Conservation (phyloP, 1,140 invertebrate species). For the Oppia nitens region DNA sequence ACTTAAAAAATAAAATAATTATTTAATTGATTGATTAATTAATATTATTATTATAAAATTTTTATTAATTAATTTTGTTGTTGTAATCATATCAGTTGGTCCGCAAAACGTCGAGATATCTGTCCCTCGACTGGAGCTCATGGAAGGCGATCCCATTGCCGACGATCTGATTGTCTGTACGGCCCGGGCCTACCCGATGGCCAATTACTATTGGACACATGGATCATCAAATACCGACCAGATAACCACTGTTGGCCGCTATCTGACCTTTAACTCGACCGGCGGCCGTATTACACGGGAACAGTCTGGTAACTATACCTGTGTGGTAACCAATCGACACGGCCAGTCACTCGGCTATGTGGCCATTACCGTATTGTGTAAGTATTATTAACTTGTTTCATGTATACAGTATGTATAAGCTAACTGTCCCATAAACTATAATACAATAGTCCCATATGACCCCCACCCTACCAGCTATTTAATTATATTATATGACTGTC, state of each 20-base stretch:
- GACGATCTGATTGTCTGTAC: constrained; percentile 49
- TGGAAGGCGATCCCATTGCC: constrained; percentile 50
- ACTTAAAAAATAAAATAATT: no score
- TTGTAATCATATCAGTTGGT: constrained; percentile 44
- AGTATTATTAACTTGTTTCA: constrained; percentile 35
- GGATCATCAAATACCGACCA: constrained; percentile 4
- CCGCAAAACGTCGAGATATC: constrained; percentile 66
- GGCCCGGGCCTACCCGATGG: constrained; percentile 49
- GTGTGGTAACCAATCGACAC: constrained; percentile 55
- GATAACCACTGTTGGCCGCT: not conserved
- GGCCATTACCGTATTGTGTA: constrained; percentile 59
- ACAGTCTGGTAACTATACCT: constrained; percentile 46
- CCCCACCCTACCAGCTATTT: not conserved
- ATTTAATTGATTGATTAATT: no score
- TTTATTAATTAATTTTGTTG: not conserved
- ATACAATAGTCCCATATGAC: not conserved
- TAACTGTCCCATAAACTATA: not conserved
- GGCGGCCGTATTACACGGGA: not conserved
- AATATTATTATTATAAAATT: no score
- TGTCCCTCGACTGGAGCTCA: constrained; percentile 48
- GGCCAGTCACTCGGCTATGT: constrained; percentile 44
- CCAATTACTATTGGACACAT: constrained; percentile 19
- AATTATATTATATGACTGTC: no score
- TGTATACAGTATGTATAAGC: not conserved
- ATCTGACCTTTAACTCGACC: not conserved